Evolutionary conservation across 1,140 invertebrate species (phyloP), one percentile per base, ranked within the genome.

Genomic region (Luehdorfia chinensis): DNA sequence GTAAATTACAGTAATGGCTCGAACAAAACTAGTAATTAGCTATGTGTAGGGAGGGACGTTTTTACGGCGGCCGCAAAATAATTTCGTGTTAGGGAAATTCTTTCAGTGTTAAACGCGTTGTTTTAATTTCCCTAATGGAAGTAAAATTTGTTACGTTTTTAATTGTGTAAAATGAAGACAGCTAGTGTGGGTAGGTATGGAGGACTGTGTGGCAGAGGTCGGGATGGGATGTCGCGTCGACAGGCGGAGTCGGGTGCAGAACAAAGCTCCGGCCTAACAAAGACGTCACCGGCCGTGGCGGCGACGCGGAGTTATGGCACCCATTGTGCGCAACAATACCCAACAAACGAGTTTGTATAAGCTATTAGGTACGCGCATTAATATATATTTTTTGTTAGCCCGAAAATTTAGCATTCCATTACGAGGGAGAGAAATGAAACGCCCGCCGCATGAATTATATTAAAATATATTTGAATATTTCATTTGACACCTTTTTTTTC

Each of bases 401-500:
- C 69, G 75, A 84, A 84, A 85, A 85, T 85, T 85, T 85, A 85
- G 78, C 81, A 85, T 85, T 85, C 81, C 78, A 81, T 85, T 85
- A 85, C 77, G 68, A 71, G 79, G 81, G 79, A 81, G 77, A 81
- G 81, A 84, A 85, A 85, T 85, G 81, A 78, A 84, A 85, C 76
- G 76, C 81, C 77, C 77, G 78, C 79, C 73, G 79, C 79, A 85
- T 85, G 81, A 85, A 85, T 85, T 85, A 85, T 85, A 85, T 85
- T 86, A 86, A 84, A 86, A 86, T 86, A 86, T 80, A 86, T 86
- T 86, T 86, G 83, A 86, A 86, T 86, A 86, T 86, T 86, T 86
- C 83, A 86, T 86, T 86, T 86, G 83, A 86, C 79, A 84, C 83
- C 79, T 86, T 84, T 85, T 74, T 75, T 84, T 66, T 62, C 12